Evolutionary conservation across 2,113 vertebrate genomes (phyloP).

Genomic region (Chionomys nivalis): DNA sequence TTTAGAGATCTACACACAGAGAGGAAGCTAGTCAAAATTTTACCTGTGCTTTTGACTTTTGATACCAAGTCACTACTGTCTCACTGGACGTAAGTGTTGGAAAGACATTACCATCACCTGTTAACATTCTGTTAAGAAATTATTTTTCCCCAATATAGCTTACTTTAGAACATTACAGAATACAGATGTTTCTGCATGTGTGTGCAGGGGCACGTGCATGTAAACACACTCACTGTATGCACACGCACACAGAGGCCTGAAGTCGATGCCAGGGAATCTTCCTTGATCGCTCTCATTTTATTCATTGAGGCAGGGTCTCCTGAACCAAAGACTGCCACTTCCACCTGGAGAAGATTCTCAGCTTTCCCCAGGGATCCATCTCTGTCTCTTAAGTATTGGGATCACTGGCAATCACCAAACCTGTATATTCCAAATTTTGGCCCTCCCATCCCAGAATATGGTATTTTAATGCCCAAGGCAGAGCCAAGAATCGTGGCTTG

Average conservation of each 20-base stretch:
- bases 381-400: neutral
- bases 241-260: neutral
- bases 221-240: neutral
- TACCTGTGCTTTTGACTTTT: neutral
- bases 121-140: constrained; percentile 34
- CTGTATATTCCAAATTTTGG: neutral
- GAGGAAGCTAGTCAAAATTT: constrained; percentile 27
- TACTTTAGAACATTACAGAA: neutral
- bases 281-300: neutral
- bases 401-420: neutral
- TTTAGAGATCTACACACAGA: neutral
- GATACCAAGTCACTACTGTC: neutral
- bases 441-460: neutral
- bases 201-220: too few relatives aligned
- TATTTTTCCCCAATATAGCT: neutral
- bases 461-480: neutral
- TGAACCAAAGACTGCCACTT: neutral
- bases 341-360: neutral
- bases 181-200: neutral
- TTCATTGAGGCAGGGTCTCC: neutral
- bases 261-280: neutral
- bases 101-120: neutral
- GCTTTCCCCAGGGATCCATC: neutral
- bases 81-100: neutral
- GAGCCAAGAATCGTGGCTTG: neutral